phyloP scores from a whole-genome alignment of 2,888 invertebrate species.

The Pachydiplax longipennis region DNA sequence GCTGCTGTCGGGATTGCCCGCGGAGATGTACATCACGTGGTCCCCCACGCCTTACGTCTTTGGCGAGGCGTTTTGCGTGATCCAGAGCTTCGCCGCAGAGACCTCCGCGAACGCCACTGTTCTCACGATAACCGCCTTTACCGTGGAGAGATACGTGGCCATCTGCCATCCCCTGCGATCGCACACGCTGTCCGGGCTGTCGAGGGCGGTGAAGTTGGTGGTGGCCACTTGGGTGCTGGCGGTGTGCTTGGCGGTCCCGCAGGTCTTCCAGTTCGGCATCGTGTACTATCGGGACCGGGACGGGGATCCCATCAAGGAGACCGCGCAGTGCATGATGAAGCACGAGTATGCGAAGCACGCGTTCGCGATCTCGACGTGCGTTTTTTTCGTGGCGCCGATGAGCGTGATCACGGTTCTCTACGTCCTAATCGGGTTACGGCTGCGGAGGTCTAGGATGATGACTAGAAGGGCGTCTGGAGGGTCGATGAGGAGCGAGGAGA shows the following conservation, averaged over 20 bases:
- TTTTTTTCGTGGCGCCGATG: slow-evolving; percentile 89
- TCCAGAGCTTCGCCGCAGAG: slow-evolving; percentile 79
- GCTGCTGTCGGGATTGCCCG: slow-evolving; percentile 78
- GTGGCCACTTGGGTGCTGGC: slow-evolving; percentile 80
- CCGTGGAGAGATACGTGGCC: slow-evolving; percentile 78
- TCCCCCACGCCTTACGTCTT: slow-evolving; percentile 76
- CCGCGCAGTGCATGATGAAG: slow-evolving; percentile 68
- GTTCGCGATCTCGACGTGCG: slow-evolving; percentile 63
- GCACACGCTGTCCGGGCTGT: slow-evolving; percentile 83
- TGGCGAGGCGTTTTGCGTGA: slow-evolving; percentile 78
- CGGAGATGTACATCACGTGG: slow-evolving; percentile 80
- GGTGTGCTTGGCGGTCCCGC: slow-evolving; percentile 76
- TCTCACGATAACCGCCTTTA: slow-evolving; percentile 86
- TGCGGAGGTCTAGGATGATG: slow-evolving; percentile 65
- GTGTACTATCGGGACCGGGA: slow-evolving; percentile 61
- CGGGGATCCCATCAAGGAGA: slow-evolving; percentile 59
- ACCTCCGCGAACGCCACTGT: slow-evolving; percentile 88
- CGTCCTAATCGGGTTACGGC: slow-evolving; percentile 75
- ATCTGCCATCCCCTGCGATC: slow-evolving; percentile 76
- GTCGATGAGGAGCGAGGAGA: slow-evolving; percentile 32
- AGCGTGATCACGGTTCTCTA: slow-evolving; percentile 84
- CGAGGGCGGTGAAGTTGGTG: slow-evolving; percentile 79
- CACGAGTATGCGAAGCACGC: slow-evolving; percentile 62
- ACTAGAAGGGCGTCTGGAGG: slow-evolving; percentile 40
- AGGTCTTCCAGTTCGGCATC: slow-evolving; percentile 82